Evolutionary conservation across 64 coral and sea anemone species (phyloP).

Genomic region (Hydrozoanthus tunicans): DNA sequence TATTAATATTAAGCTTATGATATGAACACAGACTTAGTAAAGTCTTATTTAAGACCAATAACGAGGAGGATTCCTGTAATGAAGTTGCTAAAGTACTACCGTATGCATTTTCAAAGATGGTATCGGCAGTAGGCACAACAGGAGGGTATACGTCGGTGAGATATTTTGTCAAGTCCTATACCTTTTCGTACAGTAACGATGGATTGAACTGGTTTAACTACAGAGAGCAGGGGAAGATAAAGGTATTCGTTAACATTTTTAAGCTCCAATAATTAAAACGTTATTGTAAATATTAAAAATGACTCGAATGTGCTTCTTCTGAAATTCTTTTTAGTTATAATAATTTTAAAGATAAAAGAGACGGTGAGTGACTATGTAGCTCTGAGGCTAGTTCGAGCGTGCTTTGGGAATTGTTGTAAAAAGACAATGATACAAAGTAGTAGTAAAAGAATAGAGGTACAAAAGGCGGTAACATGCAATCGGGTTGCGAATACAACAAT

Average conservation of each 20-base stretch:
- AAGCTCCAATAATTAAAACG: no score
- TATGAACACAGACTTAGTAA: no score
- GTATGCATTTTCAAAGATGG: neutral
- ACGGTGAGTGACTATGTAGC: no score
- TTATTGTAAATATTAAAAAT: no score
- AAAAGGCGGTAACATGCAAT: neutral
- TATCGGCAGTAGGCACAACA: neutral
- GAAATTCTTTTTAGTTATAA: no score
- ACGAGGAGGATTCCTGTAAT: neutral
- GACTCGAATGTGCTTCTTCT: no score
- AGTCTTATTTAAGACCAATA: neutral
- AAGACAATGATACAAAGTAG: no score
- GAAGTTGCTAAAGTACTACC: neutral
- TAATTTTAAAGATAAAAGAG: no score
- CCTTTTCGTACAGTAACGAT: neutral
- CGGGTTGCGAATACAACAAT: neutral
- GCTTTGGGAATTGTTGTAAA: neutral
- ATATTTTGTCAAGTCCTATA: slow-evolving; percentile 5
- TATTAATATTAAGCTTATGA: no score
- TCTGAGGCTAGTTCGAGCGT: no score
- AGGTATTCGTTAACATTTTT: neutral
- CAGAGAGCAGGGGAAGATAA: neutral
- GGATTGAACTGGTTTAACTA: slow-evolving; percentile 20
- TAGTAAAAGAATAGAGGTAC: neutral
- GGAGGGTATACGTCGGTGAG: neutral